Base-by-base conservation (phyloP, 2,113 vertebrate species). In the Ophiodon elongatus region DNA sequence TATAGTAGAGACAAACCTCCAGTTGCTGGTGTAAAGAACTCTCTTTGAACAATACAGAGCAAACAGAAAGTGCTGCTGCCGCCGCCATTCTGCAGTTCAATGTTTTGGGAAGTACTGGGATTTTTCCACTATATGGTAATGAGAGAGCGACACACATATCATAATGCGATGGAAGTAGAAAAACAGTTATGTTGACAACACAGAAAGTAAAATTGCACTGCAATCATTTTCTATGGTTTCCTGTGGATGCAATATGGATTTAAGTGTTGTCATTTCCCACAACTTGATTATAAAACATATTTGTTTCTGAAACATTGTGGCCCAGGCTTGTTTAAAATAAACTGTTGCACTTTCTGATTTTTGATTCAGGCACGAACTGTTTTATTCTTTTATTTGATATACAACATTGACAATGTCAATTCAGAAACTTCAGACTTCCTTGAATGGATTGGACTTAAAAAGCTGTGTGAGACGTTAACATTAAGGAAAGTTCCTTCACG, bases 21-120 rank as follows among this genome's bases (percentile, higher is more conserved):
- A n/a, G 80, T 76, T 75, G 79, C 86, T 67, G 76, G 57, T 2
- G 33, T 80, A 76, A 77, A 89, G 70, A 79, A 86, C 84, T 88
- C 69, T 83, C 62, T 88, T 82, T 65, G 63, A 89, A 80, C 64
- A 75, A 72, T 33, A 71, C 9, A 4, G 60, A 71, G 45, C 50
- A 4, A 50, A 54, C 52, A 80, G 75, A 68, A 57, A n/a, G 31
- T 50, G 83, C 81, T 72, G 80, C 19, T 19, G 8, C 81, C 68
- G 80, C 33, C 11, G 6, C 69, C 35, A 31, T 5, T 57, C 50
- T 43, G 80, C 68, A 70, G 68, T 45, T 74, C 43, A 27, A 52
- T 45, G 72, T 50, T 39, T 72, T 29, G 57, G 23, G 62, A 65
- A 81, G 56, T 3, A 27, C 37, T 62, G 70, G 67, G 43, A 45